phyloP scores from a whole-genome alignment of 2,797 vertebrate species.

The Agapornis canus region DNA sequence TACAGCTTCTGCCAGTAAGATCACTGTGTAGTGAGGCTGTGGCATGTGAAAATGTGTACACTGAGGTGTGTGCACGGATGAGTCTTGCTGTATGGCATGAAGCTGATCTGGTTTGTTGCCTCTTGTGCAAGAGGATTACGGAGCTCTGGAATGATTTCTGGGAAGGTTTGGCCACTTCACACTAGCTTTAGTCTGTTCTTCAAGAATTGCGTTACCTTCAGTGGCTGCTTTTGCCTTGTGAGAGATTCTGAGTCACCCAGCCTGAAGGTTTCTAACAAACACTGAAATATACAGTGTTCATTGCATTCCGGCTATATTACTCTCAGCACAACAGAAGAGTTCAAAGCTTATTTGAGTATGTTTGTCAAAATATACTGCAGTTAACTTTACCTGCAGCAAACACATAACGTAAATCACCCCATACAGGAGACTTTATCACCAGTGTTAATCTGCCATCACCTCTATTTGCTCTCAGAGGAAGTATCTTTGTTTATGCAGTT shows the following conservation, averaged over 20 bases:
- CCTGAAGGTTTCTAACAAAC: neutral
- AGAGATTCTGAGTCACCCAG: neutral
- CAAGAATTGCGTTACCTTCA: neutral
- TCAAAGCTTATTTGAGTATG: neutral
- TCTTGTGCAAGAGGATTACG: constrained; percentile 25
- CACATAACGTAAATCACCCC: neutral
- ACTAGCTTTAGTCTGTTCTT: neutral
- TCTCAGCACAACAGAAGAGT: neutral
- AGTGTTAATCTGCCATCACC: neutral
- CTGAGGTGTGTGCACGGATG: neutral
- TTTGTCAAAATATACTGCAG: neutral
- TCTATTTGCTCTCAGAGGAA: neutral
- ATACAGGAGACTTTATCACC: neutral
- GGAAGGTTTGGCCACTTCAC: neutral
- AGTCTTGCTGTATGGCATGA: constrained; percentile 19
- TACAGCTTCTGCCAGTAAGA: neutral
- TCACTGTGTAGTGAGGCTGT: neutral
- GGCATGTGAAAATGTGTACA: neutral
- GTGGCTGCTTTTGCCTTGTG: neutral
- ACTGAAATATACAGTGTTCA: neutral
- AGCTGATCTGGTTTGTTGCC: constrained; percentile 24
- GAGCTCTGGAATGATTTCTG: neutral
- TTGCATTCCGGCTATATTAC: neutral
- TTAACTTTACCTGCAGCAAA: neutral
- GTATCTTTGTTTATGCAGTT: neutral